Conservation (phyloP, 1,140 invertebrate genomes). For the Neomicropteryx cornuta region DNA sequence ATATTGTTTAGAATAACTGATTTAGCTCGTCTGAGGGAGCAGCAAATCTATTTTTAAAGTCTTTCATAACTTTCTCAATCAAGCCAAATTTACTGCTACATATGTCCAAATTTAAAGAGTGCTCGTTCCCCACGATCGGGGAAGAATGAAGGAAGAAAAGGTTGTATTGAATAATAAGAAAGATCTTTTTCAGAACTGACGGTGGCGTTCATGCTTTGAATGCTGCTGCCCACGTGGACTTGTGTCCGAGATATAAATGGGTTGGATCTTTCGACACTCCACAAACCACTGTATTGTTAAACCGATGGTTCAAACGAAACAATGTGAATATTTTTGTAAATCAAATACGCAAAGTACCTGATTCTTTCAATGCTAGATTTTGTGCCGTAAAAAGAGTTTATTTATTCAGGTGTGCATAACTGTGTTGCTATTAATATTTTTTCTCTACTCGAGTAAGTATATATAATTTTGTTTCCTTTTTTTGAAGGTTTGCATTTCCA, state of each 20-base stretch:
- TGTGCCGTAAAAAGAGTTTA: constrained; percentile 51
- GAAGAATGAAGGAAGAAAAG: neutral
- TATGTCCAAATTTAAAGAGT: no score
- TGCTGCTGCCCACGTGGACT: constrained; percentile 50
- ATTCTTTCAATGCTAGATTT: constrained; percentile 47
- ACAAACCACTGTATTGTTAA: no score
- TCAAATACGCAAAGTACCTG: constrained; percentile 40
- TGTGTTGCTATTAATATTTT: constrained; percentile 21
- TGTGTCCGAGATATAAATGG: constrained; percentile 40
- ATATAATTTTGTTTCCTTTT: constrained; percentile 17
- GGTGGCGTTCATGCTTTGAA: constrained; percentile 57
- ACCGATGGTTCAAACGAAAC: constrained; percentile 44
- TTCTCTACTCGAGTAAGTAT: neutral
- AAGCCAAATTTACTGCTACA: no score
- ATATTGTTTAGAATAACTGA: no score
- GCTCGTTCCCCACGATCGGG: neutral
- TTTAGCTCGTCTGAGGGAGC: no score
- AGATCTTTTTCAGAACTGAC: constrained; percentile 49
- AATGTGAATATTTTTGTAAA: constrained; percentile 42
- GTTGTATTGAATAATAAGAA: no score
- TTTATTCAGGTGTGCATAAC: constrained; percentile 46
- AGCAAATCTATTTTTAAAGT: no score
- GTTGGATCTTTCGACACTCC: constrained; percentile 25
- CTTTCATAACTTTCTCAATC: no score
- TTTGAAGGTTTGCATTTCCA: constrained; percentile 29